phyloP scores from a whole-genome alignment of 2,888 invertebrate genomes.

The Corythucha ciliata region DNA sequence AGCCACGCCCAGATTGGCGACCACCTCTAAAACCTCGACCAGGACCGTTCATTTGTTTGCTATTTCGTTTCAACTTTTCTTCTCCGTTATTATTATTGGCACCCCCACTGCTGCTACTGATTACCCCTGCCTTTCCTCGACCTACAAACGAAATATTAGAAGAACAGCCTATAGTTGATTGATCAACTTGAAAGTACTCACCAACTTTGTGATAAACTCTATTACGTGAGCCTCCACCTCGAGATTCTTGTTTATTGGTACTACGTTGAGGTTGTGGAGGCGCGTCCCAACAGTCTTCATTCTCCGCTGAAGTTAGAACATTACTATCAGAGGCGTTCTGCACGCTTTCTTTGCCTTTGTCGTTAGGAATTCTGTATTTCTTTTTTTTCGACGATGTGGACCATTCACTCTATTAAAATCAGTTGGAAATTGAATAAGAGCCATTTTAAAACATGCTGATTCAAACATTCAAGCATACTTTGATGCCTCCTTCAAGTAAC shows the following conservation, averaged over 20 bases:
- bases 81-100: conserved; percentile 15
- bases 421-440: conserved; percentile 42
- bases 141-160: not conserved
- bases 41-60: conserved; percentile 40
- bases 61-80: conserved; percentile 34
- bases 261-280: conserved; percentile 21
- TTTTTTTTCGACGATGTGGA: conserved; percentile 79
- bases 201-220: conserved; percentile 14
- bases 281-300: conserved; percentile 33
- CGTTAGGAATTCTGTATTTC: conserved; percentile 61
- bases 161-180: not conserved
- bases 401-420: too few species aligned
- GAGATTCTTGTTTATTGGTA: conserved; percentile 40
- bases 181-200: conserved; percentile 1
- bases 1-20: conserved; percentile 35
- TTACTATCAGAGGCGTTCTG: conserved; percentile 39
- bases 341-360: conserved; percentile 46
- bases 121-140: not conserved
- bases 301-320: conserved; percentile 25
- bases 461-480: conserved; percentile 45
- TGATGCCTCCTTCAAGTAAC: conserved; percentile 62
- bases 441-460: not conserved
- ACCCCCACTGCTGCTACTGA: conserved; percentile 1
- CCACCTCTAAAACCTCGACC: conserved; percentile 40
- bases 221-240: conserved; percentile 38